Conservation (phyloP, 2,888 invertebrate species). For the Heliconius cydno region DNA sequence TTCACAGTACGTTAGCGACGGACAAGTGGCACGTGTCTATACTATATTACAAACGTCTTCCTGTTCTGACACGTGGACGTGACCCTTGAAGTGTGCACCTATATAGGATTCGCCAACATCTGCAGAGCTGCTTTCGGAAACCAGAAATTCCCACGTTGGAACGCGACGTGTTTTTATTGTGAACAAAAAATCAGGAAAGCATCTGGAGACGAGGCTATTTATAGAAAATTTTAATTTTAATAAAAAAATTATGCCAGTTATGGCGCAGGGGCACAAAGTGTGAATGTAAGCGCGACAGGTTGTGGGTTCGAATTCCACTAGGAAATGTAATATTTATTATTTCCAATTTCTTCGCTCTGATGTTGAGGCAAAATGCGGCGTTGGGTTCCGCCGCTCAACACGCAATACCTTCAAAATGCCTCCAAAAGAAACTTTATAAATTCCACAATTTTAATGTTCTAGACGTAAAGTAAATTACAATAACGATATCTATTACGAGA, state of each 20-base stretch:
- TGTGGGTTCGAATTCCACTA: no score
- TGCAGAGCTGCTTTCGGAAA: constrained; percentile 61
- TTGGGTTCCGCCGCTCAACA: no score
- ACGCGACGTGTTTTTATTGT: constrained; percentile 65
- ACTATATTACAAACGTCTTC: constrained; percentile 64
- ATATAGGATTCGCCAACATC: constrained; percentile 67
- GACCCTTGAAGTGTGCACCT: constrained; percentile 47
- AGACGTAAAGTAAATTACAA: constrained; percentile 1
- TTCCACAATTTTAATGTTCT: neutral
- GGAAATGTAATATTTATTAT: no score
- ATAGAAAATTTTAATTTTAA: constrained; percentile 63
- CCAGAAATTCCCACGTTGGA: constrained; percentile 73
- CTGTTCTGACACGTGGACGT: constrained; percentile 74
- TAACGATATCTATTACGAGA: neutral
- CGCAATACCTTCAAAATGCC: no score
- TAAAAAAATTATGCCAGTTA: constrained; percentile 54
- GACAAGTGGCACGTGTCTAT: constrained; percentile 75
- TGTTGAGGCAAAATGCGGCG: no score
- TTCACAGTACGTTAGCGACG: constrained; percentile 68
- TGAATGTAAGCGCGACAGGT: no score
- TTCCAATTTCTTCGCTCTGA: no score
- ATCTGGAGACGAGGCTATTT: constrained; percentile 75
- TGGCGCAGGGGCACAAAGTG: no score
- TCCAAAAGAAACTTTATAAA: constrained; percentile 48
- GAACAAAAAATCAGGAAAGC: constrained; percentile 70